phyloP scores from a whole-genome alignment of 64 coral and sea anemone genomes.

The Acropora yongei region DNA sequence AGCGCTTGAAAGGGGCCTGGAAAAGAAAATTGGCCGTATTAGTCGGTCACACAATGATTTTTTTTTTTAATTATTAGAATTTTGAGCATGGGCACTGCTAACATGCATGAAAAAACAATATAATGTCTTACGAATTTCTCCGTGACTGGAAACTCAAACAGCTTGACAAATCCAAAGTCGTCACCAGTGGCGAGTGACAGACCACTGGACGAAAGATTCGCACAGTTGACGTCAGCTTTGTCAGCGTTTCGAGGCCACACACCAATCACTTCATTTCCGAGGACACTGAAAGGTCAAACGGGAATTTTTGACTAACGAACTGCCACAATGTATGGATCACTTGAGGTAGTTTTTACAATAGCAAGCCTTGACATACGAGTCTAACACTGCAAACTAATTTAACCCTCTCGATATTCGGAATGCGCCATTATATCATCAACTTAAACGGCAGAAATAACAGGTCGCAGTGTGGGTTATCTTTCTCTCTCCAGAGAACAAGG shows the following conservation, averaged over 20 bases:
- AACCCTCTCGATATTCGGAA: no score
- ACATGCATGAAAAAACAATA: constrained; percentile 6
- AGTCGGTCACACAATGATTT: not conserved
- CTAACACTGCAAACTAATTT: no score
- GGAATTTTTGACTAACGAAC: not conserved
- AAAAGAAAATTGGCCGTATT: not conserved
- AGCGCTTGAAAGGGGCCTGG: constrained; percentile 90
- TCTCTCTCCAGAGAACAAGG: no score
- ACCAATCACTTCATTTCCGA: constrained; percentile 97
- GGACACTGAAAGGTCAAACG: constrained; percentile 61
- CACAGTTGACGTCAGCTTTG: constrained; percentile 99
- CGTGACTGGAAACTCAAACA: constrained; percentile 91
- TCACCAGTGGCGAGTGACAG: constrained; percentile 92
- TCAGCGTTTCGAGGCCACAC: constrained; percentile 98
- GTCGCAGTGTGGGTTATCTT: no score
- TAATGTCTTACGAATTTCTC: constrained; percentile 93
- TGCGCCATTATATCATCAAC: no score
- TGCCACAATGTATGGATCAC: no score
- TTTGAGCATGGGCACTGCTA: not conserved
- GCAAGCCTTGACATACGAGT: no score
- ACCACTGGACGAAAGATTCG: constrained; percentile 81
- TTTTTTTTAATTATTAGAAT: not conserved
- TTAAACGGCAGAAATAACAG: no score
- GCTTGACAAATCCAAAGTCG: constrained; percentile 99
- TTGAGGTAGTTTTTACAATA: no score